These are phyloP conservation scores for Rhopalosiphum maidis DNA, from an alignment of 1,140 invertebrate species.

Conservation along the genomic window DNA sequence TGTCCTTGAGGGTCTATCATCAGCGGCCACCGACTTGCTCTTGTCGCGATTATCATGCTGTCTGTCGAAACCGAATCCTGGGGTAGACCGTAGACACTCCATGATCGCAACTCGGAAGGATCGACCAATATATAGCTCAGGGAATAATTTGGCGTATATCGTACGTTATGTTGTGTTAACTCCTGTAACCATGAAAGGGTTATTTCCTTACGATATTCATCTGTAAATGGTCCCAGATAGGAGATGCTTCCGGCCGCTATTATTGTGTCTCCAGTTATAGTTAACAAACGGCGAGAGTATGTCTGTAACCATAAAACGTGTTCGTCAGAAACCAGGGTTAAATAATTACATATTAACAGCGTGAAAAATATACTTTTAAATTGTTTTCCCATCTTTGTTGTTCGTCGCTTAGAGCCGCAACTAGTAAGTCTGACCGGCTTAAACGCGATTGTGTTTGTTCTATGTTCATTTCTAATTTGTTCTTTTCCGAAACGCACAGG, in stretches of 20 bases:
- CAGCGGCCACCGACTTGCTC: conserved; percentile 82
- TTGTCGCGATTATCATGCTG: conserved; percentile 85
- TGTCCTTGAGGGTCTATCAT: conserved; percentile 92
- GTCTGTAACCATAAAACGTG: not conserved
- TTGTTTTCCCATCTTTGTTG: conserved; percentile 50
- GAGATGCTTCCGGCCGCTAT: conserved; percentile 84
- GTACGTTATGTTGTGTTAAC: conserved; percentile 71
- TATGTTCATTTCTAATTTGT: conserved; percentile 70
- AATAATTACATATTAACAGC: no score
- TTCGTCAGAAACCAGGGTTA: not conserved
- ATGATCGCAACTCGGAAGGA: conserved; percentile 80
- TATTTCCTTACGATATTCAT: conserved; percentile 74
- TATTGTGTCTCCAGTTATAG: conserved; percentile 75
- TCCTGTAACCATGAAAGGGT: conserved; percentile 73
- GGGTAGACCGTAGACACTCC: conserved; percentile 84
- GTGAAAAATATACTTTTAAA: conserved; percentile 67
- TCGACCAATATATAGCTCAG: conserved; percentile 78
- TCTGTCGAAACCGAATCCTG: conserved; percentile 84
- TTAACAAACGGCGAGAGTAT: not conserved
- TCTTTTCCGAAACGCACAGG: conserved; percentile 68
- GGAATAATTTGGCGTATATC: conserved; percentile 74
- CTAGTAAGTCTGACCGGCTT: conserved; percentile 80
- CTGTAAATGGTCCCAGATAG: conserved; percentile 87
- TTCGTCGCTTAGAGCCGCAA: conserved; percentile 83
- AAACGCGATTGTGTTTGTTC: conserved; percentile 78